Percentiles rank a stretch among this genome's conserved stretches.
These are phyloP conservation scores for Origma solitaria DNA, from an alignment of 2,113 vertebrate genomes.

Conservation along the genomic window DNA sequence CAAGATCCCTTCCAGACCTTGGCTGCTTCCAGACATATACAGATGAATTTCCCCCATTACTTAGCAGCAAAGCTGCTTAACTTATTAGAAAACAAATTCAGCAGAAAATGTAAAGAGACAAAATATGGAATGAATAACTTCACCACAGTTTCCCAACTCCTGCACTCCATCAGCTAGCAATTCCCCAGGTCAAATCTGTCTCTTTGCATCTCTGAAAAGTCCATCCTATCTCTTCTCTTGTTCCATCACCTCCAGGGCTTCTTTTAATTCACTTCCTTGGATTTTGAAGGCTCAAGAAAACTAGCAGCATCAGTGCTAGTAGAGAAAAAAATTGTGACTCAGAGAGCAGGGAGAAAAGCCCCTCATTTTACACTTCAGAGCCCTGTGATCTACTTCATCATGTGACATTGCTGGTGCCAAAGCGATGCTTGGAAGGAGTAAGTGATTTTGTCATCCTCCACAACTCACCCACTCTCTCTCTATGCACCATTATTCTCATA, in stretches of 20 bases:
- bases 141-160: background rate
- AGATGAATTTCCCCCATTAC: background rate
- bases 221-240: background rate
- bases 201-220: background rate
- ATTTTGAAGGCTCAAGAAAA: background rate
- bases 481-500: background rate
- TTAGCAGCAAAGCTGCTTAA: background rate
- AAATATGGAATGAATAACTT: background rate
- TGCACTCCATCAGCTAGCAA: background rate
- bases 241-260: background rate
- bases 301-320: background rate
- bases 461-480: background rate
- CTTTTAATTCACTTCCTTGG: slow-evolving; percentile 11
- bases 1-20: background rate
- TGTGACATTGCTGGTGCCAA: background rate
- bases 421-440: background rate
- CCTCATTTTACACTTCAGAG: background rate
- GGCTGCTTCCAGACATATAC: background rate
- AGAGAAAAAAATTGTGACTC: background rate
- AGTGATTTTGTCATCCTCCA: slow-evolving; percentile 9
- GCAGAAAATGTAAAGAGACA: background rate
- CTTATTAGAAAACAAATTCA: background rate
- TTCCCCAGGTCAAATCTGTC: background rate
- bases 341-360: background rate
- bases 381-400: background rate